Evolutionary conservation across 1,140 invertebrate genomes (phyloP), one percentile per base, ranked within the genome.

Genomic region (Drosophila virilis): DNA sequence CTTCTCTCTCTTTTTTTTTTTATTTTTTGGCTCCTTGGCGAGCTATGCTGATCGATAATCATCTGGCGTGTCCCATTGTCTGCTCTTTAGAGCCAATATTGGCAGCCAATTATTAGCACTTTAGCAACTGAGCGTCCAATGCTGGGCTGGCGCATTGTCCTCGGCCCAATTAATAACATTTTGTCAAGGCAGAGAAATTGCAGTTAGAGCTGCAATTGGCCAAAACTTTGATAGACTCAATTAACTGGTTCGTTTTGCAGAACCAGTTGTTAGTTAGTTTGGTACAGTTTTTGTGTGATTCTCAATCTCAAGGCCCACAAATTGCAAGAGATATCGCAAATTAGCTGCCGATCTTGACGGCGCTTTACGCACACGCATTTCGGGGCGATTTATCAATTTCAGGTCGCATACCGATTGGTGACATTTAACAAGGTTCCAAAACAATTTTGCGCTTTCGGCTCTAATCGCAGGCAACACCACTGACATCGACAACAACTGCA

Each of bases 341-440:
- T 85, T 85, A 81, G 65, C 50, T 35, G 50, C 9, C 58, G 65
- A 62, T 74, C 46, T 55, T 52, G 46, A 59, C 48, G 38, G n/a
- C 17, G 55, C 54, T 54, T 54, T 48, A 71, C 67, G 54, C 69
- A 78, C 78, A 86, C 84, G 84, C 83, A 78, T 72, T 89, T 84
- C 28, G 65, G 76, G 79, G 55, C 79, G 83, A 86, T 88, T 86
- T 86, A 88, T 86, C 83, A 86, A 74, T 79, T 86, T 73, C 84
- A 88, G 85, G 80, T 78, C 80, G 80, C 84, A 88, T 83, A 88
- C 83, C 80, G 46, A 62, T 72, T 74, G 77, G 77, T 88, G 83
- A 88, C 83, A 88, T 84, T 88, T 88, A 86, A 88, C 84, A 88
- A 88, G 83, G 83, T 86, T 88, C 83, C 75, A 79, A 79, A 88